Evolutionary conservation across 1,140 invertebrate species (phyloP).

Genomic region (Micrasema minimum): DNA sequence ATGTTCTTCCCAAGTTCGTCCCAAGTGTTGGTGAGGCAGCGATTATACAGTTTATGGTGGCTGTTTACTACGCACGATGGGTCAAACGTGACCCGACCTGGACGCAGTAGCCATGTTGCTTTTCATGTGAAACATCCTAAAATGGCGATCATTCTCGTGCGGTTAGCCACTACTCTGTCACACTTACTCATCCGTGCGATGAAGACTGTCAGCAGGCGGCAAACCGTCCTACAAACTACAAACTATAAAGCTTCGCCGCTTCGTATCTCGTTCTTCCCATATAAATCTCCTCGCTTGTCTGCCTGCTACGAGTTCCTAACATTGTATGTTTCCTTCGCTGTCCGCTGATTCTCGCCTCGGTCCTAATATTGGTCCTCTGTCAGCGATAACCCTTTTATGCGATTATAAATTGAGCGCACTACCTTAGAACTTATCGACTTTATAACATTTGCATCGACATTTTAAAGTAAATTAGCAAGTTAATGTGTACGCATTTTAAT

Average conservation of each 20-base stretch:
- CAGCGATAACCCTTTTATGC: too few relatives aligned
- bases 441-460: too few relatives aligned
- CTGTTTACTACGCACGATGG: constrained; percentile 29
- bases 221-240: background rate
- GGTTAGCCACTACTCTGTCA: background rate
- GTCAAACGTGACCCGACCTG: constrained; percentile 28
- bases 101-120: constrained; percentile 3
- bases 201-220: background rate
- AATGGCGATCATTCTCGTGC: constrained; percentile 33
- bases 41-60: constrained; percentile 2
- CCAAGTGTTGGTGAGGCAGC: too few relatives aligned
- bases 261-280: constrained; percentile 1
- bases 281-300: too few relatives aligned
- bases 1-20: too few relatives aligned
- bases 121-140: constrained; percentile 30
- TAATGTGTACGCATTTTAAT: too few relatives aligned
- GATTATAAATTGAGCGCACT: background rate
- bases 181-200: constrained; percentile 15
- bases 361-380: background rate
- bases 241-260: background rate
- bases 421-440: background rate
- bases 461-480: too few relatives aligned
- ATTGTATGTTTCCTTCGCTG: background rate
- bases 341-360: background rate
- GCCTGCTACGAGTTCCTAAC: background rate